Evolutionary conservation across 1,140 invertebrate species (phyloP), one percentile per base, ranked within the genome.

Genomic region (Euwallacea similis): DNA sequence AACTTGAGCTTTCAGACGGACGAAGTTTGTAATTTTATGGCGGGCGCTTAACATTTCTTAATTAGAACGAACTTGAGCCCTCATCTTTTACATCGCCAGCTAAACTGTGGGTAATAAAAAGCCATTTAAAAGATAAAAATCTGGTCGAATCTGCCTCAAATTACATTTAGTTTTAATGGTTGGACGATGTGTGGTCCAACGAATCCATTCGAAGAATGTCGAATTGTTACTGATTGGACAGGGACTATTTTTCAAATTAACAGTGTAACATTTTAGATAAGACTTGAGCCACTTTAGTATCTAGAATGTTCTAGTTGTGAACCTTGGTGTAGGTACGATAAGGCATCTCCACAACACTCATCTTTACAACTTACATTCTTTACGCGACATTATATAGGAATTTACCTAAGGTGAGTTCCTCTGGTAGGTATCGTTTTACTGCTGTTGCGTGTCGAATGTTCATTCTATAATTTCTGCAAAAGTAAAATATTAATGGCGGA

Each of bases 111-210:
- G 62, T 65, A 65, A 65, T 65, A 65, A 65, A 62, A 65, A 54
- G 13, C 50, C 62, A 65, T 65, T 65, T 65, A 65, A 65, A 65
- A 65, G 62, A 65, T 65, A 65, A 54, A 65, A 65, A 65, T 65
- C 62, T 65, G n/a, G 62, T 65, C 62, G 62, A 65, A 65, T 65
- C 62, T 65, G 62, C 62, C 44, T 65, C 62, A 65, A 65, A 65
- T 65, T 65, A 53, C 62, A 42, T 47, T 65, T 65, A 65, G 47
- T 41, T 65, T 65, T 65, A 65, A 65, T 65, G 62, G 47, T 65
- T 11, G n/a, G 47, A 54, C 47, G n/a, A 47, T 65, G 62, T 65
- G 62, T 65, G 62, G 62, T 65, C 62, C 62, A 21, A 33, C 11
- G 47, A 65, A 63, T 65, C 46, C 13, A n/a, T 33, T 33, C 6